Conservation (phyloP, 2,797 vertebrate genomes). For the Silurus aristotelis region DNA sequence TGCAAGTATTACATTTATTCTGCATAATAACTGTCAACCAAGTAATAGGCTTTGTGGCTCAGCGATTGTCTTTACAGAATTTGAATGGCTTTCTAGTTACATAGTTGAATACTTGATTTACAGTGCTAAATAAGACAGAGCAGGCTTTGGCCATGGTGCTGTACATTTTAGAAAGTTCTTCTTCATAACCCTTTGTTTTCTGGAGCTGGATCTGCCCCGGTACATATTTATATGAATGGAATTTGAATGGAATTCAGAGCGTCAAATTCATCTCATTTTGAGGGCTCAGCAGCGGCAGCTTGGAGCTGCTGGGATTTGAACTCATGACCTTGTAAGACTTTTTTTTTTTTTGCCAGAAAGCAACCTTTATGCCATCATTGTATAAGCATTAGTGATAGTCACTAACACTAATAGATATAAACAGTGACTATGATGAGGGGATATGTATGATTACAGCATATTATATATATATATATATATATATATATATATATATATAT, state of each 20-base stretch:
- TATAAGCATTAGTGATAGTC: background rate
- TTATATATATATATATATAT: background rate
- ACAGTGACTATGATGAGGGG: background rate
- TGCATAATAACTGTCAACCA: too few species aligned
- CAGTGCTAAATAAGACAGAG: background rate
- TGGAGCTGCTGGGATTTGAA: too few species aligned
- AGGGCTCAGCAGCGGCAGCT: too few species aligned
- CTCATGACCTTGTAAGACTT: too few species aligned
- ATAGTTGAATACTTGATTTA: background rate
- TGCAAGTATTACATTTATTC: too few species aligned
- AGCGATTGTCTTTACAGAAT: too few species aligned
- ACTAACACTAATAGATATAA: background rate
- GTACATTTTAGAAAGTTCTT: background rate
- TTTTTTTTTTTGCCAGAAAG: background rate
- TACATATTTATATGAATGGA: too few species aligned
- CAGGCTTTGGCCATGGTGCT: background rate
- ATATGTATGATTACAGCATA: background rate
- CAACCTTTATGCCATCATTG: background rate
- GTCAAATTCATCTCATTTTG: too few species aligned
- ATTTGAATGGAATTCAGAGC: too few species aligned
- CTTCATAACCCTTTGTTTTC: background rate
- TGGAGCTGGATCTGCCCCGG: too few species aligned
- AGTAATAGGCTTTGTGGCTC: too few species aligned
- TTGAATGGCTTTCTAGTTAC: background rate
- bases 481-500: too few species aligned